Evolutionary conservation across 2,113 vertebrate genomes (phyloP).

Genomic region (Andinoacara biseriatus): DNA sequence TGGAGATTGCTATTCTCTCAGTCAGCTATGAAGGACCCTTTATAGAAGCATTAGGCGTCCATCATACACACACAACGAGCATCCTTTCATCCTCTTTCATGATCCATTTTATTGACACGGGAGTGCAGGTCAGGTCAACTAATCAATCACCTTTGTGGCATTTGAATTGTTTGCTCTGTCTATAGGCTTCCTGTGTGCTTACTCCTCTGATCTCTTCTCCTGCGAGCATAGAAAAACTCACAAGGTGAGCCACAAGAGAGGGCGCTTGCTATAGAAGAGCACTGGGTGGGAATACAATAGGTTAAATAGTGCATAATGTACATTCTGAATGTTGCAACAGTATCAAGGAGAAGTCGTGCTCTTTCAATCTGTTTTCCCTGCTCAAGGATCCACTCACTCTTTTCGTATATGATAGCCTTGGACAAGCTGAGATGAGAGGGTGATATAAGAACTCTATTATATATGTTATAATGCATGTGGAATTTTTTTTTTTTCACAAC

Average conservation of each 20-base stretch:
- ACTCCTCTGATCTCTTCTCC: slow-evolving; percentile 59
- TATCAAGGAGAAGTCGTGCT: slow-evolving; percentile 45
- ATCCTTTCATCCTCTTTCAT: slow-evolving; percentile 72
- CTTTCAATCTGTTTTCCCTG: slow-evolving; percentile 35
- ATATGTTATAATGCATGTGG: background rate
- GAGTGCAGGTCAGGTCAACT: slow-evolving; percentile 61
- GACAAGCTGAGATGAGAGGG: slow-evolving; percentile 21
- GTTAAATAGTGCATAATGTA: background rate
- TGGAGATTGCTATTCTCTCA: background rate
- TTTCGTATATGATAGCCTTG: slow-evolving; percentile 14
- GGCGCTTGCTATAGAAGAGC: background rate
- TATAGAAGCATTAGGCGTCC: slow-evolving; percentile 33
- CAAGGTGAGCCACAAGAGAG: slow-evolving; percentile 12
- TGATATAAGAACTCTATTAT: slow-evolving; percentile 1
- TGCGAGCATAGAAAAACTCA: slow-evolving; percentile 39
- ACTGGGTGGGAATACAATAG: background rate
- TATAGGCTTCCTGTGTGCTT: slow-evolving; percentile 52
- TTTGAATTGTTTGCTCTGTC: slow-evolving; percentile 67
- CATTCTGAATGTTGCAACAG: background rate
- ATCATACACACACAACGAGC: slow-evolving; percentile 19
- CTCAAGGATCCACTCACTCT: background rate
- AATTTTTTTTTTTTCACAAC: background rate
- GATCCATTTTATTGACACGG: slow-evolving; percentile 65
- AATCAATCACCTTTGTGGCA: slow-evolving; percentile 74
- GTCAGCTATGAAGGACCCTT: background rate